Conservation (phyloP, 2,797 vertebrate genomes). For the Carcharodon carcharias region DNA sequence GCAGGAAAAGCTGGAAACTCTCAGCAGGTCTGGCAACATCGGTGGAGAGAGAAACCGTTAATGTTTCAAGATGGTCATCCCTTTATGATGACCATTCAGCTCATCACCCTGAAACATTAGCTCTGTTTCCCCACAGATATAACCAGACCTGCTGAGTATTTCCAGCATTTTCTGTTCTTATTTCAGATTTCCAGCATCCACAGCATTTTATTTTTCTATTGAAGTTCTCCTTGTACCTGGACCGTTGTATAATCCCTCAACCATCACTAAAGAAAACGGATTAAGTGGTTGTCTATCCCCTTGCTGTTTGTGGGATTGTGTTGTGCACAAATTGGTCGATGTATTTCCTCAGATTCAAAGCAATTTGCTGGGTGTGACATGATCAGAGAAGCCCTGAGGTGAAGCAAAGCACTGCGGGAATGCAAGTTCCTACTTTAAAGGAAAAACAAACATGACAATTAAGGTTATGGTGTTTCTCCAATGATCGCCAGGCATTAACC, state of each 20-base stretch:
- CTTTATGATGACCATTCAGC: neutral
- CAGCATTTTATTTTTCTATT: too few relatives aligned
- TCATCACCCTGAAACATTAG: too few relatives aligned
- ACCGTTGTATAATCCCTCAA: neutral
- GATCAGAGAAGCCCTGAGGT: neutral
- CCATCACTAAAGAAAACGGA: neutral
- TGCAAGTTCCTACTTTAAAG: neutral
- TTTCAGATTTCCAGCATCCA: too few relatives aligned
- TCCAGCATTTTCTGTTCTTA: too few relatives aligned
- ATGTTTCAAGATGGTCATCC: too few relatives aligned
- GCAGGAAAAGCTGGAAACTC: neutral
- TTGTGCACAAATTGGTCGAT: neutral
- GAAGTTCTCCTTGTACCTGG: neutral
- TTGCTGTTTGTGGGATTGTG: too few relatives aligned
- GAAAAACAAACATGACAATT: neutral
- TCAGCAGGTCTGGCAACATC: neutral
- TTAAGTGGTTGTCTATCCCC: neutral
- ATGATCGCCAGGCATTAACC: neutral
- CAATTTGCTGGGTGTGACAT: neutral
- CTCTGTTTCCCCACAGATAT: neutral
- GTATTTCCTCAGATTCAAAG: neutral
- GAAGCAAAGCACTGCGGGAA: neutral
- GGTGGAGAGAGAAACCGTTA: neutral
- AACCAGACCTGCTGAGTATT: too few relatives aligned
- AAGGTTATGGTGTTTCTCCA: neutral